Evolutionary conservation across 2,797 vertebrate species (phyloP), one percentile per base, ranked within the genome.

Genomic region (Girardinus metallicus): DNA sequence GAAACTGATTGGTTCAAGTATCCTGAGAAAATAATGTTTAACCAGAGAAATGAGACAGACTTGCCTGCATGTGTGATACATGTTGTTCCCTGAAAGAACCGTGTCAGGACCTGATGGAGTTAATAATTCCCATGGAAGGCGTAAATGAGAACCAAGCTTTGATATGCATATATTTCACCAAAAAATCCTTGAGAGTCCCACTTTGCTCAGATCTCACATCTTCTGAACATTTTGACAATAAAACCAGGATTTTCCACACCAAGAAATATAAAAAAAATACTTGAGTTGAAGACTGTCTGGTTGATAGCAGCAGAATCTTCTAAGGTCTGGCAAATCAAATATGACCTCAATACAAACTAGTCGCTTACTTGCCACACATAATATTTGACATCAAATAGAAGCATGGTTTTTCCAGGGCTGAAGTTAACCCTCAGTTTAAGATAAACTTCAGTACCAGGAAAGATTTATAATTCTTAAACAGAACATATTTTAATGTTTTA

Each of bases 11-110:
- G 36, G 36, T 41, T 68, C 66, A 43, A 68, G 36, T 26, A 12
- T 68, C 21, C 36, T 43, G 36, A 68, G 39, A 68, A 66, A 41
- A 68, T 68, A 11, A 68, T 68, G 39, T 68, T 68, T 68, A 68
- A 68, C 39, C 66, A 68, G 66, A 68, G 39, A 53, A 74, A 74
- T 51, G 10, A 51, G 72, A 12, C 10, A 34, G 21, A 49, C 34
- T 74, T 74, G 39, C 49, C 51, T 43, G 18, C 29, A 39, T 13
- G 18, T 13, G 12, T n/a, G 12, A 10, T 26, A 31, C 16, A 51
- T 51, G 21, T 47, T 53, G 31, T 26, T 74, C 31, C 46, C n/a
- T 31, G 46, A 68, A 68, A 21, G 23, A 12, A 26, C 66, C 4
- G 26, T 43, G 36, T 66, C 36, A 41, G 36, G 36, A 41, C 39